Evolutionary conservation across 2,888 invertebrate species (phyloP), one percentile per base, ranked within the genome.

Genomic region (Dynastes grantii): DNA sequence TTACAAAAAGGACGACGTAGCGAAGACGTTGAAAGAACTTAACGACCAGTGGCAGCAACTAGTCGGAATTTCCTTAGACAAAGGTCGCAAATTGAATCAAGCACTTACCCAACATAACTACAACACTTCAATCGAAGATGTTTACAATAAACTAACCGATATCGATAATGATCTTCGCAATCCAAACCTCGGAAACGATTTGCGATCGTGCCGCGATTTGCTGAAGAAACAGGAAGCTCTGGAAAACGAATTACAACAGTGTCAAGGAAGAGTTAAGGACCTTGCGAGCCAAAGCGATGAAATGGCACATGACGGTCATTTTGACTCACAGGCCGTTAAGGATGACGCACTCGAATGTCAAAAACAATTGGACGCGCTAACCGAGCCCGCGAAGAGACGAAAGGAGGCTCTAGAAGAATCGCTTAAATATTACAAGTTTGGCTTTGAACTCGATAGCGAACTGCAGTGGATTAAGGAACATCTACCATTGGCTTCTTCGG

Each of bases 401-500:
- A 91, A 95, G 8, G 93, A 92, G 75, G 94, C 94, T 40, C 90
- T 99, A 32, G 96, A 97, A 85, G 96, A 97, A 86, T 94, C 96
- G 13, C 89, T 96, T 11, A 92, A 94, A 78, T 94, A 95, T 86
- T 97, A 98, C 89, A 97, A 98, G 87, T 98, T 98, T 88, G 94
- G 95, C 1, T 97, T 98, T 85, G 98, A 98, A 86, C 92, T 98
- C 67, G 95, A 97, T 68, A 94, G 95, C 0, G 98, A 99, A 87
- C 90, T 97, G 84, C 97, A 96, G 86, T 99, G 99, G 99, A 95
- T 99, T 82, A 93, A 94, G 55, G 98, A 98, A 88, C 96, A 97
- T 80, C 88, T 94, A 82, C 95, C 96, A 0, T 92, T 94, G 0
- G 97, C 97, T 0, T 76, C 81, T 9, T 95, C 96, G 0, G 93